phyloP scores from a whole-genome alignment of 2,113 vertebrate genomes.

The Pithys albifrons region DNA sequence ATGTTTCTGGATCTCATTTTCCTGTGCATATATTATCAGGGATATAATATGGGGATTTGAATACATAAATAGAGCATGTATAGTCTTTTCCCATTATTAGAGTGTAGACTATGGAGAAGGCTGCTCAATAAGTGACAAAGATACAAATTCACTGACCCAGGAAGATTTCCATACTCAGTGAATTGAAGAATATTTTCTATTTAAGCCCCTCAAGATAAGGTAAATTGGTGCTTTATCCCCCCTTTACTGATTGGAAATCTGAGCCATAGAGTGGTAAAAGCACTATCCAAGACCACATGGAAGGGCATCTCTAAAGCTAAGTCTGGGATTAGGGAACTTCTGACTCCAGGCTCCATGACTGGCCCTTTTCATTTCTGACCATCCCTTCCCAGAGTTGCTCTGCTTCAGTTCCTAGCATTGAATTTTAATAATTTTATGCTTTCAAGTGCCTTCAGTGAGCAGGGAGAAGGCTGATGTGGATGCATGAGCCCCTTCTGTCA shows the following conservation, averaged over 20 bases:
- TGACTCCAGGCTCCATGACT: not conserved
- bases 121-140: not conserved
- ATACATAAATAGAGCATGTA: not conserved
- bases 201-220: not conserved
- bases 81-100: not conserved
- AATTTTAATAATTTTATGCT: not conserved
- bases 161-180: not conserved
- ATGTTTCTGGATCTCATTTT: not conserved
- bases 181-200: not conserved
- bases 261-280: not conserved
- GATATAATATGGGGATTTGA: not conserved
- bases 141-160: not conserved
- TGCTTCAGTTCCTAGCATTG: not conserved
- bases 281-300: not conserved
- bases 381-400: not conserved
- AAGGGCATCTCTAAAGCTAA: not conserved
- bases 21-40: not conserved
- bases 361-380: not conserved
- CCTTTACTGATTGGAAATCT: not conserved
- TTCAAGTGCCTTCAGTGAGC: not conserved
- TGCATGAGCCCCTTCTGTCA: conserved; percentile 29
- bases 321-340: not conserved
- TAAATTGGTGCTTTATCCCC: not conserved
- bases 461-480: not conserved
- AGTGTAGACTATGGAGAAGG: not conserved